Base-by-base conservation (phyloP, 2,888 invertebrate genomes). In the Chaitophorus viminalis region DNA sequence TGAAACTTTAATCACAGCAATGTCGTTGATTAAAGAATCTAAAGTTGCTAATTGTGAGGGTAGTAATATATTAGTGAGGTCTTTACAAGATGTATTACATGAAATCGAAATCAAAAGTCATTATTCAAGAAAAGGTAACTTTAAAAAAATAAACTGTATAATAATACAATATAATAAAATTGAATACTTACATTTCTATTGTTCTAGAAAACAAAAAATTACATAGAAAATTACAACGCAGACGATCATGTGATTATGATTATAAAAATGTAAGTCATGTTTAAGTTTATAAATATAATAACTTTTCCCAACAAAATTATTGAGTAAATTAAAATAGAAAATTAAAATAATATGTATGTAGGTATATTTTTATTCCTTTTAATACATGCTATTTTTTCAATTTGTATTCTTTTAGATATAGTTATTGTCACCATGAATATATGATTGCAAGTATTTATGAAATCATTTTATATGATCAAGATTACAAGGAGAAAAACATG, bases 31-130 rank as follows among this genome's bases (percentile, higher is more conserved):
- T 90, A 99, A 99, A 92, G 99, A 99, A 93, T 99, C 99, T 88
- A 97, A 98, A 93, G 96, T 98, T 78, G 96, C 98, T 0, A 95
- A 95, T 90, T 99, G 99, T 92, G 99, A 99, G 91, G 94, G 99
- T 76, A 99, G 99, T 93, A 98, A 99, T 92, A 98, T 99, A 90
- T 93, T 99, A 86, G 98, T 99, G 90, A 98, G 97, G 90, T 98
- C 98, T 0, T 93, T 99, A 3, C 97, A 98, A 92, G 99, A 99
- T 91, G 99, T 99, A 1, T 93, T 99, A 68, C 96, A 98, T 91
- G 99, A 99, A 79, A 98, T 99, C 25, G 99, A 99, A 93, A 96
- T 97, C 68, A 99, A 99, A 93, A 98, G 98, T 90, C 99, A 99
- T 91, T 97, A 96, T 90, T 92, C 93, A 60, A 92, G 95, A 75